Evolutionary conservation across 2,113 vertebrate genomes (phyloP).

Genomic region (Dicerorhinus sumatrensis): DNA sequence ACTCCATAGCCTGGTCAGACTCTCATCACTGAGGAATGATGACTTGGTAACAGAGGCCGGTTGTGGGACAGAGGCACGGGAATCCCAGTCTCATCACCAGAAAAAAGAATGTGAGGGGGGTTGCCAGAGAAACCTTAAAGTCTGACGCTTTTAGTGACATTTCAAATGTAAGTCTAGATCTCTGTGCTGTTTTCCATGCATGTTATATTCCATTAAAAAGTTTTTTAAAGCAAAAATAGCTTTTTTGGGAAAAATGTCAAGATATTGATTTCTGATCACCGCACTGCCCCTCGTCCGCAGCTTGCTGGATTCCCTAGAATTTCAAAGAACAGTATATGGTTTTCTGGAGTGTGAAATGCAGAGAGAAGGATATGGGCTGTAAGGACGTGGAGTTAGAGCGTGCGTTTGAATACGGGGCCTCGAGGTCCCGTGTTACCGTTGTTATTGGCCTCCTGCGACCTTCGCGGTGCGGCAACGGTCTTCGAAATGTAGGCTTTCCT

Average conservation of each 20-base stretch:
- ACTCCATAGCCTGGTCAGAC: not conserved
- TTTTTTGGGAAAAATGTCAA: not conserved
- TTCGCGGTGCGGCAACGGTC: not conserved
- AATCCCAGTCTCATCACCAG: not conserved
- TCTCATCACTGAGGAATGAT: conserved; percentile 10
- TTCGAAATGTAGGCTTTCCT: not conserved
- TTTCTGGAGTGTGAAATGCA: not conserved
- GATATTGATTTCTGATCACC: not conserved
- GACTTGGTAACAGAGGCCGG: not conserved
- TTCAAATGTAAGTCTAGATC: not conserved
- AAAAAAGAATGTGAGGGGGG: not conserved
- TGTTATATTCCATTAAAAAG: conserved; percentile 6
- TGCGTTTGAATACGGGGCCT: not conserved
- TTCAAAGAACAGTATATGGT: not conserved
- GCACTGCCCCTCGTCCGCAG: not conserved
- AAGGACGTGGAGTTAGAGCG: not conserved
- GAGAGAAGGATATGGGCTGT: not conserved
- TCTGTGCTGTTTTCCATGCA: not conserved
- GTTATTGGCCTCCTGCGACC: not conserved
- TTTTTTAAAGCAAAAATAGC: not conserved
- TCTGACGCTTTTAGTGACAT: not conserved
- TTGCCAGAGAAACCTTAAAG: not conserved
- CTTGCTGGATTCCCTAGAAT: not conserved
- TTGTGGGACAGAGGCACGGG: not conserved
- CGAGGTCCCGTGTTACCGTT: not conserved